Base-by-base conservation (phyloP, 2,113 vertebrate genomes). In the Scortum barcoo region DNA sequence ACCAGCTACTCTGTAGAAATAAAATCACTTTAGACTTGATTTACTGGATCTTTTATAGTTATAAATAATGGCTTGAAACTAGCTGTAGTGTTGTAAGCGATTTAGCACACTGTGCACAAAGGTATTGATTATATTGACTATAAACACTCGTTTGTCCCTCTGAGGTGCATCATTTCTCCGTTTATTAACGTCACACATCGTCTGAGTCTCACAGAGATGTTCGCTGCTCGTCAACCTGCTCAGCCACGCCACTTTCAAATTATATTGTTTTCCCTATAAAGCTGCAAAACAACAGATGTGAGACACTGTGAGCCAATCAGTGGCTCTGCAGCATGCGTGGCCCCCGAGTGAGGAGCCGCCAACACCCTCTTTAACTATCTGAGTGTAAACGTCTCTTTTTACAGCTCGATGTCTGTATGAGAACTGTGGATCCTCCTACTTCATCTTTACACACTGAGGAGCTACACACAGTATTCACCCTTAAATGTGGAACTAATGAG, bases 401-500 rank as follows among this genome's bases (percentile, higher is more conserved):
- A 20, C 42, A 7, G 19, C 40, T 12, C 44, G 57, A 12, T 24
- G 2, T 19, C 14, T 38, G 19, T 7, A 20, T 19, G 4, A 44
- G 33, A 24, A 4, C 53, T 50, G 5, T 13, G 2, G 48, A 36
- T 62, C 17, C 16, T 24, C 10, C 22, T 3, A 1, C n/a, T 56
- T 61, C 22, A 61, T 42, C 74, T 77, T 46, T 48, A 38, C 38
- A 46, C 46, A 2, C 46, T 56, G 0, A 56, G 36, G 70, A 8
- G 19, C 33, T 72, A 10, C 40, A 65, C 2, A 42, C 26, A 46
- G 30, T 17, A 7, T 30, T 33, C 46, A 56, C 17, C 11, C 48
- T 60, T 38, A 50, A 57, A 76, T 26, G 40, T 12, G 42, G 38
- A 72, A 14, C 69, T 65, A 58, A 85, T 76, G 19, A n/a, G 3